These are phyloP conservation scores for Dipodomys merriami DNA, from an alignment of 2,113 vertebrate genomes.

Conservation along the genomic window DNA sequence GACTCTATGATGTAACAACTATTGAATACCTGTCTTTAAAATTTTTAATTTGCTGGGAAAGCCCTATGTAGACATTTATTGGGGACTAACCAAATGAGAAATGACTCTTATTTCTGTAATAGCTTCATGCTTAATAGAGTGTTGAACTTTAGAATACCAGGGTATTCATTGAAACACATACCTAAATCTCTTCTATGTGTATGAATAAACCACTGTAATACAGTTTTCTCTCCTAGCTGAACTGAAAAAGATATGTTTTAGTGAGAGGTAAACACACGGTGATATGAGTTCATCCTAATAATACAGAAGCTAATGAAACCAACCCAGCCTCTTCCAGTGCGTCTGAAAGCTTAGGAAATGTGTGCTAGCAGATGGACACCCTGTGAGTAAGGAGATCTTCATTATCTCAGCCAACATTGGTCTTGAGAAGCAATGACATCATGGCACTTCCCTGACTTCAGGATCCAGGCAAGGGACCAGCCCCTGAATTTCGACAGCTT, in stretches of 20 bases:
- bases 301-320: slow-evolving; percentile 5
- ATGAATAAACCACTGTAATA: not conserved
- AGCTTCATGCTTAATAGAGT: not conserved
- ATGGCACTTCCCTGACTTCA: slow-evolving; percentile 61
- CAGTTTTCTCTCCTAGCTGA: not conserved
- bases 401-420: slow-evolving; percentile 26
- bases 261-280: not conserved
- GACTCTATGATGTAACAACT: not conserved
- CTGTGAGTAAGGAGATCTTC: slow-evolving; percentile 2
- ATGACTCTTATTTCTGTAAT: not conserved
- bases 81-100: not conserved
- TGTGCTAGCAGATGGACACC: not conserved
- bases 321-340: not conserved
- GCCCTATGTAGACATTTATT: not conserved
- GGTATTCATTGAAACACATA: not conserved
- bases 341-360: slow-evolving; percentile 2
- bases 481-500: not conserved
- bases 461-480: slow-evolving; percentile 49
- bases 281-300: not conserved
- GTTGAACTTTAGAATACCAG: slow-evolving; percentile 12
- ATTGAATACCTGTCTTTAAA: not conserved
- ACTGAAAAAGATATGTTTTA: not conserved
- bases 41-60: not conserved
- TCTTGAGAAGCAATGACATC: not conserved
- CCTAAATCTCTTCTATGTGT: not conserved